Base-by-base conservation (phyloP, 2,797 vertebrate genomes). In the Tiaroga cobitis region DNA sequence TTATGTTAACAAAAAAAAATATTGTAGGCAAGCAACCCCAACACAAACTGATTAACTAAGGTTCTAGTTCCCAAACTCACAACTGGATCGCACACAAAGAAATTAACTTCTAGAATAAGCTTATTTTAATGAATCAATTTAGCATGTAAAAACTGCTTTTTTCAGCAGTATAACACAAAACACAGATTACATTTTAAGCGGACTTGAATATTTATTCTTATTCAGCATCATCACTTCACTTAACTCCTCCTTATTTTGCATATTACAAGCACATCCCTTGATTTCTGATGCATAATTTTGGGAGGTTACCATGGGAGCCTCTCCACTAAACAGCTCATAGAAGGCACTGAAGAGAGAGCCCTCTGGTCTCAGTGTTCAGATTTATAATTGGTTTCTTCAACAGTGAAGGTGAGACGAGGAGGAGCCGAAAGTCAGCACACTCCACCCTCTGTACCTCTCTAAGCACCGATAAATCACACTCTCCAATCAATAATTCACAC, bases 401-500 rank as follows among this genome's bases (percentile, higher is more conserved):
- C 88, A 89, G 86, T 88, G 90, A 90, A 90, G 56, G 34, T 77
- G 68, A 72, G 46, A 61, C 4, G 5, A 61, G 75, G 68, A 90
- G 87, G 89, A 91, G 90, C 88, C 26, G 65, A 34, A 80, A 63
- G 39, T 46, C 26, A 39, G 34, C 18, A 75, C 70, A 87, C 68
- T 74, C 46, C 56, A 87, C 88, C 87, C 91, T 86, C 87, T 19
- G 13, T 63, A 16, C 32, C 39, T 18, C 80, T 86, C 56, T 83
- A 87, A 88, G 65, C 89, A 80, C 87, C 87, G 89, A 93, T 93
- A 91, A 94, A 93, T 95, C 90, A 89, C 89, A 90, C 41, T 63
- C 75, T 80, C 74, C 49, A 85, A 94, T 95, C 94, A 94, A 95
- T 95, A 94, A 95, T 94, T 94, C 83, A 94, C 93, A 90, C 89